Base-by-base conservation (phyloP, 1,140 invertebrate genomes). In the Drosophila trapezifrons region DNA sequence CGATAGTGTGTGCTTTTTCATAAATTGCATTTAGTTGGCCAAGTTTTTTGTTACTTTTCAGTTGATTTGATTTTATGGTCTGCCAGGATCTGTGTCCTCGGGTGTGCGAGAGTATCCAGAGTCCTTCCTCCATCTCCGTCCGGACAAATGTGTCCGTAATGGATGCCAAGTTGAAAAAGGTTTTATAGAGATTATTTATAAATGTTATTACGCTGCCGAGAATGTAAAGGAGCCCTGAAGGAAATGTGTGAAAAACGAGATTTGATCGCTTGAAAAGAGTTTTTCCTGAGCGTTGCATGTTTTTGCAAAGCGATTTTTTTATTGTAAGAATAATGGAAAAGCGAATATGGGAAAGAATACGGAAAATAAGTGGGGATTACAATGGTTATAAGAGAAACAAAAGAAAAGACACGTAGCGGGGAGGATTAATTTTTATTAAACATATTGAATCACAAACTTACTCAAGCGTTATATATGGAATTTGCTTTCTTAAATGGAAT, bases 11-110 rank as follows among this genome's bases (percentile, higher is more conserved):
- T 81, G 75, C 69, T 71, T 78, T 81, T 86, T 65, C 78, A 86
- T 86, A 83, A 83, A 83, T 84, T 83, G 76, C 80, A 80, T 80
- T 80, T 79, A 79, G 76, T 72, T 83, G 47, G 70, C 38, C 82
- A 83, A 79, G 77, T 85, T 84, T 82, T 73, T 62, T 71, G 65
- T 71, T 71, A 71, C 35, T 71, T 71, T 71, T 71, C 66, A 71
- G 67, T 71, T 71, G 67, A 71, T 71, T 71, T 71, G 67, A 71
- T 71, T 71, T 71, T 71, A 71, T 70, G 67, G 67, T 71, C 67
- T 70, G 67, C 65, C 65, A 42, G 67, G 35, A 70, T 40, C 51
- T 57, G 67, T 40, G 65, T 58, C 51, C 65, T 69, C 65, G 56
- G 18, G 62, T 40, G 66, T 40, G 27, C 25, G n/a, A 69, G 45